phyloP scores from a whole-genome alignment of 2,113 vertebrate genomes.

The Tragelaphus strepsiceros region DNA sequence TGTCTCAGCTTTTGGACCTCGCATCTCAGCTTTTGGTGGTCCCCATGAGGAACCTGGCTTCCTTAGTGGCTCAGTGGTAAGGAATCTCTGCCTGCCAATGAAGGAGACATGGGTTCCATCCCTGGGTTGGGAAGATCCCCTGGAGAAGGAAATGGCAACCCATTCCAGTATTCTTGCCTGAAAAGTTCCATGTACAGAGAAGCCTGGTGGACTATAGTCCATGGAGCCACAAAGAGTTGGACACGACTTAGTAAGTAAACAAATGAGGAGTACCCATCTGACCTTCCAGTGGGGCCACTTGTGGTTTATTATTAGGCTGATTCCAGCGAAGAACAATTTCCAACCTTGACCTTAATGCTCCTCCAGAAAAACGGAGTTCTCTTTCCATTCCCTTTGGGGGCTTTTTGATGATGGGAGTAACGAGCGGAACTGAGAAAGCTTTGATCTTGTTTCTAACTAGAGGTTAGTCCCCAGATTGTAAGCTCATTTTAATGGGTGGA shows the following conservation, averaged over 20 bases:
- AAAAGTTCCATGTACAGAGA: neutral
- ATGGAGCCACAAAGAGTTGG: neutral
- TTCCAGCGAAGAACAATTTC: neutral
- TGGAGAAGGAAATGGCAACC: neutral
- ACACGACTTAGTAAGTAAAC: neutral
- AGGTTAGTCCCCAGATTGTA: neutral
- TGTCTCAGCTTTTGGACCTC: neutral
- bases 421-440: neutral
- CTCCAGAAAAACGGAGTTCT: neutral
- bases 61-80: neutral
- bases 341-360: neutral
- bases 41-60: neutral
- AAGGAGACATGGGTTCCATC: neutral
- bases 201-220: neutral
- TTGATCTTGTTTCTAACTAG: slow-evolving; percentile 34
- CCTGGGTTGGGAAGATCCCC: neutral
- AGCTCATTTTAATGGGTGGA: neutral
- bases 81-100: neutral
- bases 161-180: neutral
- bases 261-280: neutral
- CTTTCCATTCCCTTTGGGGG: neutral
- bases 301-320: neutral
- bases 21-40: neutral
- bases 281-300: neutral
- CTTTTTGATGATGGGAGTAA: neutral